A percentile compares a stretch with the other conserved stretches of the same genome.
Evolutionary conservation across 2,113 vertebrate species (phyloP).

Genomic region (Paradoxurus hermaphroditus): DNA sequence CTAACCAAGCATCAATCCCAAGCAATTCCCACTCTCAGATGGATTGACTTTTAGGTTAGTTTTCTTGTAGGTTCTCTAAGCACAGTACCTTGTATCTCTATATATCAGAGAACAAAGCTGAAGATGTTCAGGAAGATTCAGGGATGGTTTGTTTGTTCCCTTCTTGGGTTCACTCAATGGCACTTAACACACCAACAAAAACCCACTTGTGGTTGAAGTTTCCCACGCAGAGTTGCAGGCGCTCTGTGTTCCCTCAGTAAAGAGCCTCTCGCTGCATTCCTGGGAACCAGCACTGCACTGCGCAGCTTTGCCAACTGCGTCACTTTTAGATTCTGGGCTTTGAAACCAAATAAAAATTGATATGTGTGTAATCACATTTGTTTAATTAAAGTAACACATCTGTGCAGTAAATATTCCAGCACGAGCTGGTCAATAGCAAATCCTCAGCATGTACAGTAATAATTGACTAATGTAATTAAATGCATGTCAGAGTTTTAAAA

Average conservation of each 20-base stretch:
- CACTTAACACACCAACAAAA: constrained; percentile 45
- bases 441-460: constrained; percentile 80
- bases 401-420: constrained; percentile 83
- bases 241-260: background rate
- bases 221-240: background rate
- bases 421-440: constrained; percentile 82
- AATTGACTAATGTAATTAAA: constrained; percentile 87
- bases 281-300: background rate
- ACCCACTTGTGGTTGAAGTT: constrained; percentile 55
- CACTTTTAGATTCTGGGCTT: constrained; percentile 77
- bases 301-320: constrained; percentile 64
- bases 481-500: constrained; percentile 81
- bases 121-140: constrained; percentile 36
- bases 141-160: constrained; percentile 50
- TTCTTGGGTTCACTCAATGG: constrained; percentile 18
- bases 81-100: background rate
- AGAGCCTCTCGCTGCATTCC: background rate
- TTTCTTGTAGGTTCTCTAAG: constrained; percentile 27
- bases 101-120: background rate
- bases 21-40: background rate
- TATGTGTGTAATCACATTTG: constrained; percentile 82
- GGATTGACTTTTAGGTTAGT: background rate
- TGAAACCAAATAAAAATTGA: constrained; percentile 76
- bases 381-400: constrained; percentile 87
- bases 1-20: background rate